These are phyloP conservation scores for Dusona sp. DNA, from an alignment of 2,888 invertebrate species.

Conservation along the genomic window DNA sequence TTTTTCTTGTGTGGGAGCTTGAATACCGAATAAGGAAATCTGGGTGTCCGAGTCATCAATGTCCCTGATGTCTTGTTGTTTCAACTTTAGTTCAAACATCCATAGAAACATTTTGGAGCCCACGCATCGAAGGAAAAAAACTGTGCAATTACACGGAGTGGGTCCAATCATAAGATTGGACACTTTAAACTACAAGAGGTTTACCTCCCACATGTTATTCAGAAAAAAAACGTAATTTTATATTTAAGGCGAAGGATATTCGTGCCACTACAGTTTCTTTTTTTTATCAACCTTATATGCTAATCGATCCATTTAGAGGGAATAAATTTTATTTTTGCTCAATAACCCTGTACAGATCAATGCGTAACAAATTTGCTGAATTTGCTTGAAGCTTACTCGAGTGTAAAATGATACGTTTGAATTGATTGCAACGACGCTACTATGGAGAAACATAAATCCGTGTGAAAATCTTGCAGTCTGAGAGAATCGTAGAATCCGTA, in stretches of 20 bases:
- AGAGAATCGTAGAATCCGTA: not conserved
- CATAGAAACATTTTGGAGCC: slow-evolving; percentile 33
- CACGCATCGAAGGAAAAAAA: slow-evolving; percentile 44
- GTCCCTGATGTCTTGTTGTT: slow-evolving; percentile 51
- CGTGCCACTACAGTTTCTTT: not conserved
- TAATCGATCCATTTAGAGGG: not conserved
- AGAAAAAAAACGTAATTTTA: not conserved
- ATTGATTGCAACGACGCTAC: not conserved
- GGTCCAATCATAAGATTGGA: slow-evolving; percentile 15
- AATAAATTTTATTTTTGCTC: not conserved
- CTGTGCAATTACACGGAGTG: slow-evolving; percentile 4
- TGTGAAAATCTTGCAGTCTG: slow-evolving; percentile 7
- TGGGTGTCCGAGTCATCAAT: slow-evolving; percentile 49
- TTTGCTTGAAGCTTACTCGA: not conserved
- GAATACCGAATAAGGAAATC: slow-evolving; percentile 64
- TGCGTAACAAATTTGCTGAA: slow-evolving; percentile 3
- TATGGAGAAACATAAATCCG: not conserved
- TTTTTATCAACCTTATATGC: not conserved
- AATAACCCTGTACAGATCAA: not conserved
- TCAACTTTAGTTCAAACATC: slow-evolving; percentile 56
- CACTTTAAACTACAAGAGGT: not conserved
- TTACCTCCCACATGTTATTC: slow-evolving; percentile 32
- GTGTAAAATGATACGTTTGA: not conserved
- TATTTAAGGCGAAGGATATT: not conserved
- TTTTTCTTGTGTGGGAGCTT: slow-evolving; percentile 55